Evolutionary conservation across 2,888 invertebrate genomes (phyloP).

Genomic region (Drosophila paranaensis): DNA sequence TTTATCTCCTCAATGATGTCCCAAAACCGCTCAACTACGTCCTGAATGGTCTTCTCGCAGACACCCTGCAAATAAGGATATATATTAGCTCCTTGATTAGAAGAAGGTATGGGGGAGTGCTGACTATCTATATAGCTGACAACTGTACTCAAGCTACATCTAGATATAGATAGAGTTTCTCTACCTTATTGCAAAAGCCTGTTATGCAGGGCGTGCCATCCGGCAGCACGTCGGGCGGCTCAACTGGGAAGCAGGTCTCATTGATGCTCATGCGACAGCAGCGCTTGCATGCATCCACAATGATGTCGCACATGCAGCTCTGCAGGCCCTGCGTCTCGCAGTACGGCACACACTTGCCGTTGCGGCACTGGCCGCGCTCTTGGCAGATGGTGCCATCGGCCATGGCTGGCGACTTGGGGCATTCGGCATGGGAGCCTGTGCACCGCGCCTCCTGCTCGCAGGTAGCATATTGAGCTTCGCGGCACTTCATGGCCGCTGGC

Average conservation of each 20-base stretch:
- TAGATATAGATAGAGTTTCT: too few species aligned
- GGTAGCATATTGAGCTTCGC: constrained; percentile 95
- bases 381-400: constrained; percentile 91
- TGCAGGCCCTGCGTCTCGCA: constrained; percentile 97
- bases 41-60: constrained; percentile 97
- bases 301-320: constrained; percentile 98
- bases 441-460: constrained; percentile 97
- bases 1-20: constrained; percentile 98
- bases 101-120: neutral
- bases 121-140: neutral
- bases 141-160: too few species aligned
- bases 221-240: constrained; percentile 94
- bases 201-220: constrained; percentile 98
- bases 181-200: constrained; percentile 97
- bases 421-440: constrained; percentile 92
- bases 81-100: too few species aligned
- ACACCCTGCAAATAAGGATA: constrained; percentile 88
- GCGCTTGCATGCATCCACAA: constrained; percentile 95
- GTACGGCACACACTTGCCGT: constrained; percentile 95
- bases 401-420: constrained; percentile 92
- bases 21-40: constrained; percentile 98
- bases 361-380: constrained; percentile 95
- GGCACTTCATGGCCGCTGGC: constrained; percentile 92
- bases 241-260: constrained; percentile 95
- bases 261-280: constrained; percentile 97